These are phyloP conservation scores for Daktulosphaira vitifoliae DNA, from an alignment of 1,140 invertebrate species.

Conservation along the genomic window DNA sequence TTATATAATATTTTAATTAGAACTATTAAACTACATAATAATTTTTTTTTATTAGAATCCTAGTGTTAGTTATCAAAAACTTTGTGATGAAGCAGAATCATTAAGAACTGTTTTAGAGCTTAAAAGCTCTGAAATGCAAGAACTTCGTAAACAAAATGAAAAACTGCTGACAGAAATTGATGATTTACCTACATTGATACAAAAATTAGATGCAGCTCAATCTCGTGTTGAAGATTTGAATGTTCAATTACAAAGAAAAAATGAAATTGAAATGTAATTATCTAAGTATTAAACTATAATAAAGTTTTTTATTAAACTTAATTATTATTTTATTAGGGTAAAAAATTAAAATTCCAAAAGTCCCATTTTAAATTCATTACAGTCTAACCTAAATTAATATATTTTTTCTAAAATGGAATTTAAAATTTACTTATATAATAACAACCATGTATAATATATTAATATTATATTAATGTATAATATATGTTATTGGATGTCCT, in stretches of 20 bases:
- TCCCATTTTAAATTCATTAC: too few relatives aligned
- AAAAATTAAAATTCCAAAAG: too few relatives aligned
- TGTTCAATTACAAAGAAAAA: constrained; percentile 54
- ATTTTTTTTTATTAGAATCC: constrained; percentile 42
- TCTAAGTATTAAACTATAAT: constrained; percentile 35
- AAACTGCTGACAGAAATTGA: constrained; percentile 47
- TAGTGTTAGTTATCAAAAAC: constrained; percentile 42
- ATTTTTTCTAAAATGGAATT: too few relatives aligned
- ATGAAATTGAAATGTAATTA: constrained; percentile 48
- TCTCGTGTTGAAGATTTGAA: constrained; percentile 60
- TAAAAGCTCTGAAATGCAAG: constrained; percentile 60
- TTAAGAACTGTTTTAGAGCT: constrained; percentile 64
- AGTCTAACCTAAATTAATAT: too few relatives aligned
- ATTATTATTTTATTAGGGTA: too few relatives aligned
- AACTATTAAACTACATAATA: constrained; percentile 22
- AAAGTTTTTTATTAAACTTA: constrained; percentile 22
- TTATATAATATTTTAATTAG: background rate
- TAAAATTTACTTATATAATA: too few relatives aligned
- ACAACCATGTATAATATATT: too few relatives aligned
- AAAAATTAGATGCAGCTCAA: constrained; percentile 50
- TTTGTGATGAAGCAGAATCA: constrained; percentile 60
- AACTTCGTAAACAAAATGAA: constrained; percentile 56
- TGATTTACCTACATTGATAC: constrained; percentile 49
- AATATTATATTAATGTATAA: too few relatives aligned
- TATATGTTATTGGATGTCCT: too few relatives aligned